Evolutionary conservation across 2,797 vertebrate genomes (phyloP).

Genomic region (Danio aesculapii): DNA sequence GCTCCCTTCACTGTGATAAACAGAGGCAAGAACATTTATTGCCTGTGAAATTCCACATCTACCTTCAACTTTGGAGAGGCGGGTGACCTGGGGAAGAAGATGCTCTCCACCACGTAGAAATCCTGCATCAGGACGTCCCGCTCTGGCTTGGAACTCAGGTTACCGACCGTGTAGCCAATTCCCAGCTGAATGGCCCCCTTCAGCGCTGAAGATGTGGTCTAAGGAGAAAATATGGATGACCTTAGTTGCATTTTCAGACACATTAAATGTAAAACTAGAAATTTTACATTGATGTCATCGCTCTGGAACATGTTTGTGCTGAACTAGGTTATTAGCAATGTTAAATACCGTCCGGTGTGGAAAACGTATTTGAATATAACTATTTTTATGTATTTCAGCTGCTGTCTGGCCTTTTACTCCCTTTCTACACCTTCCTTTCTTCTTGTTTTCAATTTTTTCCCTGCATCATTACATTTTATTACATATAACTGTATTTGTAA

Average conservation of each 20-base stretch:
- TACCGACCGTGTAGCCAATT: slow-evolving; percentile 90
- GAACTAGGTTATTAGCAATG: neutral
- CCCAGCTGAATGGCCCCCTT: slow-evolving; percentile 91
- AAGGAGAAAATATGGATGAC: slow-evolving; percentile 9
- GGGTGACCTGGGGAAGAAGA: slow-evolving; percentile 89
- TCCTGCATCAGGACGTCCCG: slow-evolving; percentile 92
- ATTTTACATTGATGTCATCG: neutral
- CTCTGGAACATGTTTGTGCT: neutral
- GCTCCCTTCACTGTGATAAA: slow-evolving; percentile 83
- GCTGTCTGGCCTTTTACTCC: too few species aligned
- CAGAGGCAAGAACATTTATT: neutral
- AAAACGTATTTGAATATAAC: neutral
- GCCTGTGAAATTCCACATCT: neutral
- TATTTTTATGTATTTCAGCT: neutral
- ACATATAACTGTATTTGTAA: too few species aligned
- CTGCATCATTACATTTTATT: too few species aligned
- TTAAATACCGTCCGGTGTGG: neutral
- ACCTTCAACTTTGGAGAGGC: neutral
- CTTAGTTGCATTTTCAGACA: neutral
- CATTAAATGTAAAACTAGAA: neutral
- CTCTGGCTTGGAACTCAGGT: slow-evolving; percentile 90
- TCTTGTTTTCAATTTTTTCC: too few species aligned
- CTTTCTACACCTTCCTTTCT: too few species aligned
- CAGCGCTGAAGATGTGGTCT: slow-evolving; percentile 90
- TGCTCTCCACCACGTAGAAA: slow-evolving; percentile 92